Percentiles rank a stretch among this genome's conserved stretches.
Conservation (phyloP, 2,888 invertebrate genomes). For the Coleophora deauratella region DNA sequence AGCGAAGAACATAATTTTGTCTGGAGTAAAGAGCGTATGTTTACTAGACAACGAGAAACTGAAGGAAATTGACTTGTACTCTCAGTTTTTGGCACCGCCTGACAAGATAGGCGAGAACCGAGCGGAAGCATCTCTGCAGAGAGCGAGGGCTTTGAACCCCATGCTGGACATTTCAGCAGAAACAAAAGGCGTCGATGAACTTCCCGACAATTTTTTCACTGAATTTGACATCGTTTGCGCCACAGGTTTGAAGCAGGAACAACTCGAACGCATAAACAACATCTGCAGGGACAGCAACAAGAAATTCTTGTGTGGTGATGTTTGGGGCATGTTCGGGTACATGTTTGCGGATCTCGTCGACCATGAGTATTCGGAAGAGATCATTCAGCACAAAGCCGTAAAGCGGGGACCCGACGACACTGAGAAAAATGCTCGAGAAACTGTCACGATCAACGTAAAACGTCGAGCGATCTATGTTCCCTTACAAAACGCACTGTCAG, state of each 20-base stretch:
- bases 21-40: conserved; percentile 92
- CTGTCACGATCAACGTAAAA: conserved; percentile 77
- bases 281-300: conserved; percentile 82
- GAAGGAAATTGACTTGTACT: conserved; percentile 80
- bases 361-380: conserved; percentile 77
- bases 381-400: conserved; percentile 60
- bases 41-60: conserved; percentile 85
- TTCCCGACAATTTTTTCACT: conserved; percentile 81
- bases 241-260: conserved; percentile 81
- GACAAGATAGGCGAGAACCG: conserved; percentile 87
- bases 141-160: conserved; percentile 91
- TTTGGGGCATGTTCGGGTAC: conserved; percentile 95
- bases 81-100: conserved; percentile 88
- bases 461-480: conserved; percentile 78
- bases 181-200: conserved; percentile 75
- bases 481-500: conserved; percentile 78
- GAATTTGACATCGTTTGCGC: conserved; percentile 89
- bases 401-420: conserved; percentile 75
- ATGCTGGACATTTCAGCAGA: conserved; percentile 89
- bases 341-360: conserved; percentile 91
- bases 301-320: conserved; percentile 92
- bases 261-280: conserved; percentile 83
- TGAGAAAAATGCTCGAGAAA: conserved; percentile 62
- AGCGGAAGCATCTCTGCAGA: conserved; percentile 85
- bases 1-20: conserved; percentile 94